Conservation (phyloP, 2,113 vertebrate species). For the Camelus dromedarius region DNA sequence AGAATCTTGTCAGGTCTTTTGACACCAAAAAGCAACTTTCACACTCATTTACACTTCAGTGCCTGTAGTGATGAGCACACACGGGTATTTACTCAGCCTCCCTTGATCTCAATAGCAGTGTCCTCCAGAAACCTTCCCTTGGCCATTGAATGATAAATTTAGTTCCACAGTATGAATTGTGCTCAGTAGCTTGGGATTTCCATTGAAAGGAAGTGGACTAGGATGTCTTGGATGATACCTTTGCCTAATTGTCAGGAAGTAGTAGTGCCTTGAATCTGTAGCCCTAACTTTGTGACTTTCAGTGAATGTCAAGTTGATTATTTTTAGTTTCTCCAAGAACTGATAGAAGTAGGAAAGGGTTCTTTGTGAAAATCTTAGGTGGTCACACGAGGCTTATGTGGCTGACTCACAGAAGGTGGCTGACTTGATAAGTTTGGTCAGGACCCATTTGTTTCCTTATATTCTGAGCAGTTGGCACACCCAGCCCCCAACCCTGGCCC, state of each 20-base stretch:
- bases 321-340: neutral
- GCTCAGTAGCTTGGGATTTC: conserved; percentile 55
- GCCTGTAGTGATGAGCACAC: conserved; percentile 60
- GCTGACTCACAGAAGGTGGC: neutral
- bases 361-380: conserved; percentile 30
- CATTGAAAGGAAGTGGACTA: conserved; percentile 60
- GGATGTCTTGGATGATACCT: neutral
- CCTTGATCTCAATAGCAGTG: conserved; percentile 68
- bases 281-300: neutral
- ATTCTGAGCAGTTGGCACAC: neutral
- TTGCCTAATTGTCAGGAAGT: conserved; percentile 30
- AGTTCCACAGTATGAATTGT: conserved; percentile 67
- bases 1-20: conserved; percentile 73
- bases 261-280: neutral
- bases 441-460: neutral
- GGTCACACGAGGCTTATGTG: neutral
- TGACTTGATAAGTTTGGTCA: neutral
- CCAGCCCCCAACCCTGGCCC: neutral
- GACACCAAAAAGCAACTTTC: conserved; percentile 79
- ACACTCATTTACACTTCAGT: conserved; percentile 78
- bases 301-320: neutral
- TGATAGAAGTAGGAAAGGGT: neutral
- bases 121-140: conserved; percentile 65
- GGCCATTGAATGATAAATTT: conserved; percentile 66
- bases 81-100: conserved; percentile 72